Base-by-base conservation (phyloP, 64 coral and sea anemone species). In the Dendronephthya gigantea region DNA sequence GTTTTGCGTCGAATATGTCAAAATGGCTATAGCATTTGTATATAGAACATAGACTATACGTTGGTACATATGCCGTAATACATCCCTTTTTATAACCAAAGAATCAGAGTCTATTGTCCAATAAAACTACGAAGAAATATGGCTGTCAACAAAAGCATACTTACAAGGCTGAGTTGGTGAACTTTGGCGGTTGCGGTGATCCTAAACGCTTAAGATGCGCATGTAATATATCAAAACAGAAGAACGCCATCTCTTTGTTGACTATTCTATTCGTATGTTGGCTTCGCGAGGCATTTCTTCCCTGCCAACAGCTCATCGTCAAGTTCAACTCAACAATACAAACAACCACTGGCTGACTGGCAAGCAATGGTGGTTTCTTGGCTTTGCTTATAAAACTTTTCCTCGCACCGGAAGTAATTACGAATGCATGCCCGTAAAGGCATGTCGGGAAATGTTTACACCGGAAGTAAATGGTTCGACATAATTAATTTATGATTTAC, bases 231-330 rank as follows among this genome's bases (percentile, higher is more conserved):
- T 98, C 95, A 88, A 98, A 98, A 84, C 95, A 98, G 43, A 91
- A 98, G 84, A 98, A 98, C 22, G 95, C 95, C 95, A 98, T 98
- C 83, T 98, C 95, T 48, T 98, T 98, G 41, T 83, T 88, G 86
- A 98, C 91, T 91, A 98, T 90, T 82, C 95, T 87, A 66, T 79
- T 79, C 87, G 89, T 85, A 90, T 89, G 66, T 86, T 93, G 39
- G 51, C 85, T 89, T 87, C 89, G 62, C 86, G 92, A 49, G 70
- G 81, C 85, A 83, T 84, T 86, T 79, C 36, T 79, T 10, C 32
- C 72, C 72, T 79, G 72, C 72, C 72, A 79, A 79, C 72, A 79
- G 22, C 72, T 79, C 72, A 79, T 79, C 32, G 19, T 79, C 29
- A 15, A 79, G 32, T 35, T 79, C 72, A 79, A 79, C 72, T 79